Evolutionary conservation across 1,140 invertebrate genomes (phyloP).

Genomic region (Capitella teleta): DNA sequence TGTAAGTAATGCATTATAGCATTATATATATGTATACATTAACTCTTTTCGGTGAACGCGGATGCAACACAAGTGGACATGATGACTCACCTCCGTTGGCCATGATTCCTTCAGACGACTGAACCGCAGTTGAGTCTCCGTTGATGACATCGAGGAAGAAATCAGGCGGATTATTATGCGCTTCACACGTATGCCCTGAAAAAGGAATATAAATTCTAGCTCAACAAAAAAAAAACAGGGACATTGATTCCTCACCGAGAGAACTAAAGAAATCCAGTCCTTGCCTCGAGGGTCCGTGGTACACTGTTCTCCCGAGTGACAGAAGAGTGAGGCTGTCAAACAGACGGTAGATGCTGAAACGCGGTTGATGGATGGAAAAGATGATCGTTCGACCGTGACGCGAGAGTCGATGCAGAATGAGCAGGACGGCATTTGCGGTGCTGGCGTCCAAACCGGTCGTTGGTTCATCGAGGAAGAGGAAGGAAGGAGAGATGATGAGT

Average conservation of each 20-base stretch:
- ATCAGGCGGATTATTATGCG: slow-evolving; percentile 19
- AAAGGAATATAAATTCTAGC: too few relatives aligned
- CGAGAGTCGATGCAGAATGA: slow-evolving; percentile 30
- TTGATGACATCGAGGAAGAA: slow-evolving; percentile 18
- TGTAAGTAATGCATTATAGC: too few relatives aligned
- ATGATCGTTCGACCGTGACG: slow-evolving; percentile 32
- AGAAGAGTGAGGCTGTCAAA: slow-evolving; percentile 35
- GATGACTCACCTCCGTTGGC: too few relatives aligned
- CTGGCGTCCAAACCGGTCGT: slow-evolving; percentile 41
- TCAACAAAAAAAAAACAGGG: too few relatives aligned
- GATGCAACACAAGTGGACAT: too few relatives aligned
- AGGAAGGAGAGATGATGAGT: slow-evolving; percentile 35
- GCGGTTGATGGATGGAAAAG: slow-evolving; percentile 42
- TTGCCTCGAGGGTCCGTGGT: slow-evolving; percentile 28
- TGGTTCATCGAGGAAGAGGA: slow-evolving; percentile 42
- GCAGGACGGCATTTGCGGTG: slow-evolving; percentile 40
- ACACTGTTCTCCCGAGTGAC: slow-evolving; percentile 30
- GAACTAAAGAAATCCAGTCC: slow-evolving; percentile 29
- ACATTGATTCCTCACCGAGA: too few relatives aligned
- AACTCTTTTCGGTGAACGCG: too few relatives aligned
- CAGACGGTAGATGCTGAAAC: slow-evolving; percentile 37
- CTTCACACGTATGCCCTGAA: slow-evolving; percentile 16
- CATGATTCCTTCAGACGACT: too few relatives aligned
- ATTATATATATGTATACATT: too few relatives aligned
- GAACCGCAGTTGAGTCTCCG: too few relatives aligned